A percentile compares a stretch with the other conserved stretches of the same genome.
Conservation (phyloP, 1,140 invertebrate species). For the Polyergus mexicanus region DNA sequence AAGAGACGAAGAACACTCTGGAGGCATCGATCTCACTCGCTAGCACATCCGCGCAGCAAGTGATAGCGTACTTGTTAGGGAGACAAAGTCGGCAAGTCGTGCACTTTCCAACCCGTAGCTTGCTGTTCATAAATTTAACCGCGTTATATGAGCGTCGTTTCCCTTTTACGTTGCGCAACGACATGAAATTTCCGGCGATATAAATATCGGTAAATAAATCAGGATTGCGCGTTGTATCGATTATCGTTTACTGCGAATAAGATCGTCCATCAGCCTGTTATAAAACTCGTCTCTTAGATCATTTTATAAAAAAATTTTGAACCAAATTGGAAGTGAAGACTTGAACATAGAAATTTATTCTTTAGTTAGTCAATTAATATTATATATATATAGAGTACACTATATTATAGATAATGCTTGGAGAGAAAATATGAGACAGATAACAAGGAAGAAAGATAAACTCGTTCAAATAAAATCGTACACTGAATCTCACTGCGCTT, state of each 20-base stretch:
- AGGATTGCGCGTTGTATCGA: slow-evolving; percentile 28
- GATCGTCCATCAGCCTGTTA: background rate
- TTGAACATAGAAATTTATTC: too few species aligned
- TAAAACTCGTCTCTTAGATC: background rate
- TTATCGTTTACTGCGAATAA: slow-evolving; percentile 32
- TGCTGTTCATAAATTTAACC: slow-evolving; percentile 57
- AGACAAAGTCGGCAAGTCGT: background rate
- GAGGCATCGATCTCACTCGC: slow-evolving; percentile 19
- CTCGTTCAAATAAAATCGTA: slow-evolving; percentile 45
- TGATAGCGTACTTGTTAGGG: slow-evolving; percentile 48
- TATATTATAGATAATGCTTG: background rate
- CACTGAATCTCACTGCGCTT: background rate
- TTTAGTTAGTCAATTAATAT: background rate
- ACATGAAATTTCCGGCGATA: slow-evolving; percentile 38
- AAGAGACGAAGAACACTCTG: slow-evolving; percentile 40
- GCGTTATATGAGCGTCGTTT: slow-evolving; percentile 31
- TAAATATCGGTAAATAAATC: slow-evolving; percentile 48
- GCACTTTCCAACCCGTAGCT: slow-evolving; percentile 16
- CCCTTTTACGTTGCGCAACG: slow-evolving; percentile 40
- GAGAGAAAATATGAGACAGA: background rate
- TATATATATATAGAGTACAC: background rate
- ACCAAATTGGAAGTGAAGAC: too few species aligned
- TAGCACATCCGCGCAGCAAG: slow-evolving; percentile 5
- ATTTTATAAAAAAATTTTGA: background rate
- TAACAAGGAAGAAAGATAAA: background rate